These are phyloP conservation scores for Momotus momota DNA, from an alignment of 2,797 vertebrate genomes.

Conservation along the genomic window DNA sequence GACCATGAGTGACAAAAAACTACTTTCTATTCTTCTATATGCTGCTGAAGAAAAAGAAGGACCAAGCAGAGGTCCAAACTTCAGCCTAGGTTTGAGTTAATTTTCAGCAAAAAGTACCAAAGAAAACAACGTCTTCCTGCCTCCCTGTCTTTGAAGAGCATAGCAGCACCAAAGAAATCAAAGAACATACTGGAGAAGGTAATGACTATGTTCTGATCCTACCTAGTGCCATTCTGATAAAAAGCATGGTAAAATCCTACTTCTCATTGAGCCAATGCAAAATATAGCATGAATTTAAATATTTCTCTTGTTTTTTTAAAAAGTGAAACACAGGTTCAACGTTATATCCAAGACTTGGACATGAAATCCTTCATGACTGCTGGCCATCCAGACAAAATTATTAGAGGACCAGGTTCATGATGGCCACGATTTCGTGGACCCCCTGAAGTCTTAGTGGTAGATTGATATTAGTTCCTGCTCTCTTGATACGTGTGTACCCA, in stretches of 20 bases:
- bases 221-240: neutral
- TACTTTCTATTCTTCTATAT: neutral
- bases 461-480: neutral
- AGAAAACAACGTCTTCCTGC: neutral
- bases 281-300: neutral
- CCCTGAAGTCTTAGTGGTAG: neutral
- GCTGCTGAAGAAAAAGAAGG: neutral
- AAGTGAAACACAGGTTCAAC: neutral
- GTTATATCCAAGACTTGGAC: neutral
- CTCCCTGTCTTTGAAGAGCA: neutral
- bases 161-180: neutral
- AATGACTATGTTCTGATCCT: neutral
- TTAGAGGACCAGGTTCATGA: neutral
- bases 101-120: neutral
- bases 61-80: neutral
- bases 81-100: neutral
- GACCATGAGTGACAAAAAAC: neutral
- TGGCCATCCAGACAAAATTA: neutral
- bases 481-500: rapidly evolving
- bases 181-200: neutral
- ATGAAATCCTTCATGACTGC: neutral
- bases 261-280: neutral
- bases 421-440: neutral
- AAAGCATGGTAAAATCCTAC: neutral
- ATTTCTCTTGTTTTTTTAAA: neutral